phyloP scores from a whole-genome alignment of 2,888 invertebrate species.

The Epinotia nisella region DNA sequence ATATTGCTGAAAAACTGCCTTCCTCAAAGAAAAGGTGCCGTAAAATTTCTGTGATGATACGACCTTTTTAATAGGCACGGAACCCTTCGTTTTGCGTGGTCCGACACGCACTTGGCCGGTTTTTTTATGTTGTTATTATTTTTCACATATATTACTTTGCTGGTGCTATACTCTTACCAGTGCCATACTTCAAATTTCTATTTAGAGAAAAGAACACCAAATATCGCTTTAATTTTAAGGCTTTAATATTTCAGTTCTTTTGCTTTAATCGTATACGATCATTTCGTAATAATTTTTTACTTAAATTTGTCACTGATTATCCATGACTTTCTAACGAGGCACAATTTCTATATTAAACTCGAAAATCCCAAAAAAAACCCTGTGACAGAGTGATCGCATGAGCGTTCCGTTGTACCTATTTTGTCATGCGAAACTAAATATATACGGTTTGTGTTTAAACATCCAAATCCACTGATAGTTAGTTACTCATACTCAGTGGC shows the following conservation, averaged over 20 bases:
- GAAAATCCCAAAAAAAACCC: too few species aligned
- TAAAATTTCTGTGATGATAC: too few species aligned
- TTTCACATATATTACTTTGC: constrained; percentile 8
- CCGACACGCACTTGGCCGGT: too few species aligned
- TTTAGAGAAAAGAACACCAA: constrained; percentile 39
- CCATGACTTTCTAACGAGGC: not conserved
- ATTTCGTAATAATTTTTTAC: not conserved
- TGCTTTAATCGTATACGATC: constrained; percentile 26
- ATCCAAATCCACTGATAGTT: too few species aligned
- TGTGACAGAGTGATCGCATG: too few species aligned
- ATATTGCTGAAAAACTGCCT: too few species aligned
- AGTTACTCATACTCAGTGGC: too few species aligned
- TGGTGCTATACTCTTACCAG: constrained; percentile 35
- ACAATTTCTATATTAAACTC: not conserved
- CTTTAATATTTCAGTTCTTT: constrained; percentile 44
- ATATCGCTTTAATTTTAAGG: constrained; percentile 44
- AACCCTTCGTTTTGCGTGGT: too few species aligned
- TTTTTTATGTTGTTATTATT: constrained; percentile 30
- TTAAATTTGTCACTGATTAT: not conserved
- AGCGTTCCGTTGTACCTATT: too few species aligned
- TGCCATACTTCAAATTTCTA: constrained; percentile 43
- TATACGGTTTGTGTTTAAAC: not conserved
- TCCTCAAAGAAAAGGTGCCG: too few species aligned
- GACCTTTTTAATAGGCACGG: too few species aligned
- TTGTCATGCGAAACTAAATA: too few species aligned